Conservation (phyloP, 53 echinoderm and acorn worm species). For the Holothuria leucospilota region DNA sequence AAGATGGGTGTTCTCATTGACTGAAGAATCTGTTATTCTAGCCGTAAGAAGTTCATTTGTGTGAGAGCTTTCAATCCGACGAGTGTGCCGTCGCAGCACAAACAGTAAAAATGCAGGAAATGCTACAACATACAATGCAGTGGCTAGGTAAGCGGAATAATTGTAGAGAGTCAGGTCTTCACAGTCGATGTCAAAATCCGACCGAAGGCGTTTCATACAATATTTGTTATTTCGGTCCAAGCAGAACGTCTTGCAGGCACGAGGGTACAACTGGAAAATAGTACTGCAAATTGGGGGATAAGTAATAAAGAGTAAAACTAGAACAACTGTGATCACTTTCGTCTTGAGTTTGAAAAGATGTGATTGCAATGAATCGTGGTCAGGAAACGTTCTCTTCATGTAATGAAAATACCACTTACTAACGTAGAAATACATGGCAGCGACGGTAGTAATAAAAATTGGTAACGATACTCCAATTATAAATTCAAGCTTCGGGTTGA, state of each 20-base stretch:
- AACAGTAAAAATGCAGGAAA: neutral
- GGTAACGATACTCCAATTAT: neutral
- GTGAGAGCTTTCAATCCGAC: neutral
- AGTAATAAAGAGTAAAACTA: constrained; percentile 15
- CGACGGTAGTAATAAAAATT: neutral
- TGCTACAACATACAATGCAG: neutral
- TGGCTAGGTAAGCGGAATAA: constrained; percentile 6
- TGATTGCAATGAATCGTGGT: too few relatives aligned
- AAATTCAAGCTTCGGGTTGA: constrained; percentile 10
- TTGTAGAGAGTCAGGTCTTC: neutral
- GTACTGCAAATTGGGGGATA: constrained; percentile 24
- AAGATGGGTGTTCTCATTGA: too few relatives aligned
- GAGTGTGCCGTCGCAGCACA: neutral
- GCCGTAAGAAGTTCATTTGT: too few relatives aligned
- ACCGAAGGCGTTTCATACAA: constrained; percentile 6
- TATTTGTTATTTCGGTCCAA: neutral
- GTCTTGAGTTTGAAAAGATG: neutral
- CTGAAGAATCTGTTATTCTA: too few relatives aligned
- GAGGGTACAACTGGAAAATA: constrained; percentile 4
- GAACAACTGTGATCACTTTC: neutral
- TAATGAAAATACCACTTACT: neutral
- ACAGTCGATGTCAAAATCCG: constrained; percentile 19
- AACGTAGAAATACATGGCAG: neutral
- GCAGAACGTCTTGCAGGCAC: constrained; percentile 13
- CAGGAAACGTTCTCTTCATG: neutral